Conservation (phyloP, 1,140 invertebrate genomes). For the Hyposmocoma kahamanoa region DNA sequence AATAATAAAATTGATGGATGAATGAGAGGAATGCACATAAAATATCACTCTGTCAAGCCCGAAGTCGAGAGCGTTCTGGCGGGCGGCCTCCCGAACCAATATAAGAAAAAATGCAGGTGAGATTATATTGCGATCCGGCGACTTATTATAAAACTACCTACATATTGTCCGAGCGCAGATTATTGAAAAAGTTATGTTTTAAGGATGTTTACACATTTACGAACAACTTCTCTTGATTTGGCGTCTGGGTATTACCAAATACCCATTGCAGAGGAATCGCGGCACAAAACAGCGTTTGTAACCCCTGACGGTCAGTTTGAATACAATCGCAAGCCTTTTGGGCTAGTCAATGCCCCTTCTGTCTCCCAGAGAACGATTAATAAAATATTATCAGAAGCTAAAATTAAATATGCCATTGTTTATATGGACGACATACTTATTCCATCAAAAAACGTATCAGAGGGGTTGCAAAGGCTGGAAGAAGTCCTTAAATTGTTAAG, state of each 20-base stretch:
- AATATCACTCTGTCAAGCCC: too few relatives aligned
- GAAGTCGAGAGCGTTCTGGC: too few relatives aligned
- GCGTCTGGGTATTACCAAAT: slow-evolving; percentile 34
- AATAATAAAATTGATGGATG: too few relatives aligned
- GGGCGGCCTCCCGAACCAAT: too few relatives aligned
- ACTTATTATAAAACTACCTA: too few relatives aligned
- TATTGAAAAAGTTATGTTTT: too few relatives aligned
- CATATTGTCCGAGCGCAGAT: too few relatives aligned
- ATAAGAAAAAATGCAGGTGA: too few relatives aligned
- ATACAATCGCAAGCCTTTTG: background rate
- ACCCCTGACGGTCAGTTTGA: background rate
- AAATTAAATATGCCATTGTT: slow-evolving; percentile 16
- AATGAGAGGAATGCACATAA: too few relatives aligned
- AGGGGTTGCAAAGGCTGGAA: slow-evolving; percentile 10
- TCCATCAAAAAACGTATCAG: background rate
- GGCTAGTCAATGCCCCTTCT: background rate
- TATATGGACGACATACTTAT: slow-evolving; percentile 22
- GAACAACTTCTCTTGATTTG: slow-evolving; percentile 4
- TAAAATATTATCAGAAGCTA: background rate
- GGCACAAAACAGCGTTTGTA: slow-evolving; percentile 3
- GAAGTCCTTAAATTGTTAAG: slow-evolving; percentile 23
- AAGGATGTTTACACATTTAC: too few relatives aligned
- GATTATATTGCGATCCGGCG: too few relatives aligned
- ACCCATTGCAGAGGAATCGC: slow-evolving; percentile 8
- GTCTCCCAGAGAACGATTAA: background rate